Percentiles rank a stretch among this genome's conserved stretches.
phyloP scores from a whole-genome alignment of 2,797 vertebrate genomes.

The Pampus argenteus region DNA sequence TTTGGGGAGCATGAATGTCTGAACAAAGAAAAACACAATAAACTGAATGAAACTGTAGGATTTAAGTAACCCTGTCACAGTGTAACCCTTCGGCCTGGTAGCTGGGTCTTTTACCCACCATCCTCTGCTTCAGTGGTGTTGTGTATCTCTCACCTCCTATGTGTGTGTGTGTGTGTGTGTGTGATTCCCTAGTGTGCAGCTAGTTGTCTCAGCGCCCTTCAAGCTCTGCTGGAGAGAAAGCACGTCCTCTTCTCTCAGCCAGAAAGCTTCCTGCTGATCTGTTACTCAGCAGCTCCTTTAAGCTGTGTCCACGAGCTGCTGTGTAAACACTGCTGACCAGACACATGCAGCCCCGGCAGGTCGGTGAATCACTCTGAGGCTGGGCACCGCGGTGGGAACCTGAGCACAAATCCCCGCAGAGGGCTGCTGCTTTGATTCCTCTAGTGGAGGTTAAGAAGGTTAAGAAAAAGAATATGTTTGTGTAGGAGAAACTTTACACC shows the following conservation, averaged over 20 bases:
- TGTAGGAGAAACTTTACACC: background rate
- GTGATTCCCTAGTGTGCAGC: constrained; percentile 33
- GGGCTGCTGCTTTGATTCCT: background rate
- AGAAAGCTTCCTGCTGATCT: constrained; percentile 29
- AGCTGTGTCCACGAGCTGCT: constrained; percentile 50
- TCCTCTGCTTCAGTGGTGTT: constrained; percentile 55
- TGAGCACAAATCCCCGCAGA: constrained; percentile 51
- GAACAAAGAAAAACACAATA: background rate
- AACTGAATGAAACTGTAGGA: constrained; percentile 10
- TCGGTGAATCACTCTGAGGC: constrained; percentile 34
- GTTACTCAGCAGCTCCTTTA: constrained; percentile 56
- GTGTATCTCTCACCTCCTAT: constrained; percentile 34
- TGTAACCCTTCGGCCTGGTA: constrained; percentile 45
- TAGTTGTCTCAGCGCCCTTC: constrained; percentile 54
- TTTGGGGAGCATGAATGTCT: too few species aligned
- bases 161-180: constrained; percentile 7
- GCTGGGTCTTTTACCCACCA: constrained; percentile 50
- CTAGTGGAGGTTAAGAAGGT: constrained; percentile 41
- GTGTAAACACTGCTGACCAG: constrained; percentile 49
- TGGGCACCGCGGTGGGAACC: constrained; percentile 22
- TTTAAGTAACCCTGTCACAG: constrained; percentile 26
- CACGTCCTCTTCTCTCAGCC: constrained; percentile 24
- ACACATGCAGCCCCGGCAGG: constrained; percentile 21
- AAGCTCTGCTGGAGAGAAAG: constrained; percentile 32
- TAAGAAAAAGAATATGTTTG: constrained; percentile 7